phyloP scores from a whole-genome alignment of 2,797 vertebrate genomes.

The Gobio occitaniae region DNA sequence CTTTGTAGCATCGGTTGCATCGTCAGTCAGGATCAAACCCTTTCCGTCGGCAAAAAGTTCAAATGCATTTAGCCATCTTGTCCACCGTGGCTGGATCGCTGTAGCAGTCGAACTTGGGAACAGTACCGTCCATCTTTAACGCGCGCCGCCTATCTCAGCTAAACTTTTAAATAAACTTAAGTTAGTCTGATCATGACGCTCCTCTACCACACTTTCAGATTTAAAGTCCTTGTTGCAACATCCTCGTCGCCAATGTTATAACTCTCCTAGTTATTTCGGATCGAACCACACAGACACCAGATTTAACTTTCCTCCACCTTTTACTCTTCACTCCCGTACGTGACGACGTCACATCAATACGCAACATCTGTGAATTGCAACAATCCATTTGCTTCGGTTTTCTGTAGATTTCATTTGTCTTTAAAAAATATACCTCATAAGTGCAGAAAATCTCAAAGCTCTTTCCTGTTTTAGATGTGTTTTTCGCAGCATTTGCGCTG shows the following conservation, averaged over 20 bases:
- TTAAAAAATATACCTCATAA: too few relatives aligned
- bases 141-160: too few relatives aligned
- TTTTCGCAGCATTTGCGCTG: too few relatives aligned
- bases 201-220: not conserved
- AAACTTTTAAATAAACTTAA: not conserved
- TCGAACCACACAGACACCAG: too few relatives aligned
- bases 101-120: not conserved
- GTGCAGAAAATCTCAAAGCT: too few relatives aligned
- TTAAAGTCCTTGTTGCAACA: not conserved
- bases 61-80: not conserved
- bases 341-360: too few relatives aligned
- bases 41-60: not conserved
- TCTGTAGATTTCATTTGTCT: too few relatives aligned
- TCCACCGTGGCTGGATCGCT: not conserved
- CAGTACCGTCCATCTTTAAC: not conserved
- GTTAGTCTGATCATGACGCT: not conserved
- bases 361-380: too few relatives aligned
- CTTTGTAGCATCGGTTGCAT: not conserved
- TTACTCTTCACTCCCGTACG: not conserved
- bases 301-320: not conserved
- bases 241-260: not conserved
- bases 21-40: not conserved
- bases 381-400: too few relatives aligned
- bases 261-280: not conserved
- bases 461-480: too few relatives aligned